A percentile compares a stretch with the other conserved stretches of the same genome.
phyloP scores from a whole-genome alignment of 2,888 invertebrate species.

The Ypsolopha scabrella region DNA sequence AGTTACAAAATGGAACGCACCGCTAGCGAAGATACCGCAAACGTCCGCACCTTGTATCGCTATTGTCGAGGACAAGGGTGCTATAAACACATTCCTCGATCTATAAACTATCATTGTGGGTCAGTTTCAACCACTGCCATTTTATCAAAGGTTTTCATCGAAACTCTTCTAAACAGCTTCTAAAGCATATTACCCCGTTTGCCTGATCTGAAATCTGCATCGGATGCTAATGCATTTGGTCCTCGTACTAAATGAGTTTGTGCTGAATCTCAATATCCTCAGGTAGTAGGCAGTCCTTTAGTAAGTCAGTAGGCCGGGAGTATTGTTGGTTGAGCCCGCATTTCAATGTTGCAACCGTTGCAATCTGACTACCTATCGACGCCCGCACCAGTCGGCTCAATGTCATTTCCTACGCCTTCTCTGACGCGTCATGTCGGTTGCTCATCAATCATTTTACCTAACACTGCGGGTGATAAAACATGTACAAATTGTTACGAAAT shows the following conservation, averaged over 20 bases:
- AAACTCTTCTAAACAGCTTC: background rate
- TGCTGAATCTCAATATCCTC: background rate
- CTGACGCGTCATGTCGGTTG: background rate
- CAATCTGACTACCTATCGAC: background rate
- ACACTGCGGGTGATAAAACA: background rate
- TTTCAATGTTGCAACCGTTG: slow-evolving; percentile 36
- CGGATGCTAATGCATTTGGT: background rate
- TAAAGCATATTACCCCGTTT: background rate
- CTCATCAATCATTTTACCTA: background rate
- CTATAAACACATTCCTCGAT: background rate
- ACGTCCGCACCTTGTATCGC: slow-evolving; percentile 19
- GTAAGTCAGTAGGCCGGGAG: slow-evolving; percentile 31
- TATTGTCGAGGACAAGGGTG: background rate
- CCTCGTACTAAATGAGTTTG: background rate
- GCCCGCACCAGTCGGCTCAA: background rate
- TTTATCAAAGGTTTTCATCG: background rate
- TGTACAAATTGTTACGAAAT: background rate
- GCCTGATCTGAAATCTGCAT: background rate
- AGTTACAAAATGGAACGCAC: slow-evolving; percentile 66
- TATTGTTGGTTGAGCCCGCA: slow-evolving; percentile 24
- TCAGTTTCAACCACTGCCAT: background rate
- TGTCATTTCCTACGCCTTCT: slow-evolving; percentile 1
- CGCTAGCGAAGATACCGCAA: slow-evolving; percentile 45
- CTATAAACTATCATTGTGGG: background rate
- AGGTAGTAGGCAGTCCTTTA: slow-evolving; percentile 13